Evolutionary conservation across 1,140 invertebrate genomes (phyloP).

Genomic region (Hylaeus volcanicus): DNA sequence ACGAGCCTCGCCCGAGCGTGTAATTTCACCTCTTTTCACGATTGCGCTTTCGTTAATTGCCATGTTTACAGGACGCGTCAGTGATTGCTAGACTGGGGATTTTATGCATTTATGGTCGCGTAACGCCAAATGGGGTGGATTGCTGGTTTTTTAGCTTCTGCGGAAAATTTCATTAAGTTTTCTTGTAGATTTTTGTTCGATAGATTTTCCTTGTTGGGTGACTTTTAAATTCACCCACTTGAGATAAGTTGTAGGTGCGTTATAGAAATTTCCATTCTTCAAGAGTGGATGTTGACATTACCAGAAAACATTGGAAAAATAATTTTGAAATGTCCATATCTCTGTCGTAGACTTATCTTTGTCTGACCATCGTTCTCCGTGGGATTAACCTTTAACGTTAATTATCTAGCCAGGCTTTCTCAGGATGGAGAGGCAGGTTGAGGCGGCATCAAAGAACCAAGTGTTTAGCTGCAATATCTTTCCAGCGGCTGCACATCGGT

Average conservation of each 20-base stretch:
- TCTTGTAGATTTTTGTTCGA: too few relatives aligned
- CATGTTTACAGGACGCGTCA: background rate
- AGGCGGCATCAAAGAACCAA: slow-evolving; percentile 74
- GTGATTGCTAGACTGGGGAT: background rate
- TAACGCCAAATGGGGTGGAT: too few relatives aligned
- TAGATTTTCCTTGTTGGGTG: too few relatives aligned
- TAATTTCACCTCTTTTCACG: slow-evolving; percentile 3
- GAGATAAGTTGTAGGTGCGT: too few relatives aligned
- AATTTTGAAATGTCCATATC: too few relatives aligned
- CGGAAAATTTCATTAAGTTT: too few relatives aligned
- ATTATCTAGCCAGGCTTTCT: slow-evolving; percentile 66
- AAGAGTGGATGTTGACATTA: too few relatives aligned
- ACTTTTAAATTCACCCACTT: too few relatives aligned
- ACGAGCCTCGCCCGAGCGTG: slow-evolving; percentile 5
- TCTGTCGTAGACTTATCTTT: slow-evolving; percentile 22
- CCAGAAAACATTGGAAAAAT: too few relatives aligned
- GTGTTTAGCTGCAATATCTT: slow-evolving; percentile 74
- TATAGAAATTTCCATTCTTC: too few relatives aligned
- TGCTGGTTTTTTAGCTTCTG: too few relatives aligned
- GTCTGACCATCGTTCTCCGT: slow-evolving; percentile 53
- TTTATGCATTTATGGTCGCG: too few relatives aligned
- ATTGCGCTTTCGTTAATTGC: slow-evolving; percentile 34
- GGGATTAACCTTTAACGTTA: slow-evolving; percentile 76
- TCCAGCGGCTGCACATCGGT: slow-evolving; percentile 72
- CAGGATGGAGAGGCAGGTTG: slow-evolving; percentile 20